Base-by-base conservation (phyloP, 2,888 invertebrate genomes). In the Liodrosophila aerea region DNA sequence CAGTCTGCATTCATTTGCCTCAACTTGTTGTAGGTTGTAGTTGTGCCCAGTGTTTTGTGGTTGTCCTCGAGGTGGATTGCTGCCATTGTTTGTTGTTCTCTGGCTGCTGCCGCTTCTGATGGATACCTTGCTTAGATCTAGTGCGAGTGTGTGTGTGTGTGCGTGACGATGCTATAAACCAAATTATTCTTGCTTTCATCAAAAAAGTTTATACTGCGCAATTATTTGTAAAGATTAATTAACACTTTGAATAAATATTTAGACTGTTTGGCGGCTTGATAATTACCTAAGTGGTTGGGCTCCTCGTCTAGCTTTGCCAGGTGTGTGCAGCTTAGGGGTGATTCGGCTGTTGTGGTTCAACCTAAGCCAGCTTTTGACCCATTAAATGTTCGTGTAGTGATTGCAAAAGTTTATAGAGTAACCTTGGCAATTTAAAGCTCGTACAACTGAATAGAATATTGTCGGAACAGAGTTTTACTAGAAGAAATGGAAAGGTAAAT, bases 201-300 rank as follows among this genome's bases (percentile, higher is more conserved):
- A 73, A 74, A 84, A 81, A 82, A 82, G 67, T 82, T 82, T 85
- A 64, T 67, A 62, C 73, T 58, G 53, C 39, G 66, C 83, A 82
- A 85, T 82, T 82, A 82, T 82, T 85, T 82, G 80, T 74, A 68
- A 76, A 72, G 85, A 85, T 82, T 82, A 82, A 85, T 82, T 82
- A 85, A 85, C 81, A 82, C 81, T 82, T 82, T 65, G 66, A 78
- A 78, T 76, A 85, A 85, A 85, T 85, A 85, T 85, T 82, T 78
- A 60, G 66, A 66, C 72, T 68, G 66, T 54, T 73, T 72, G 71
- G 60, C 61, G 61, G 60, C 43, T 52, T 76, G 70, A 70, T 82
- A 85, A 85, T 82, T 85, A 72, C 63, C 63, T 56, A 67, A 71
- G 64, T 53, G 68, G 46, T 47, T 57, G 34, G 34, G 13, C 12